phyloP scores from a whole-genome alignment of 2,113 vertebrate genomes.

The Osmerus mordax region DNA sequence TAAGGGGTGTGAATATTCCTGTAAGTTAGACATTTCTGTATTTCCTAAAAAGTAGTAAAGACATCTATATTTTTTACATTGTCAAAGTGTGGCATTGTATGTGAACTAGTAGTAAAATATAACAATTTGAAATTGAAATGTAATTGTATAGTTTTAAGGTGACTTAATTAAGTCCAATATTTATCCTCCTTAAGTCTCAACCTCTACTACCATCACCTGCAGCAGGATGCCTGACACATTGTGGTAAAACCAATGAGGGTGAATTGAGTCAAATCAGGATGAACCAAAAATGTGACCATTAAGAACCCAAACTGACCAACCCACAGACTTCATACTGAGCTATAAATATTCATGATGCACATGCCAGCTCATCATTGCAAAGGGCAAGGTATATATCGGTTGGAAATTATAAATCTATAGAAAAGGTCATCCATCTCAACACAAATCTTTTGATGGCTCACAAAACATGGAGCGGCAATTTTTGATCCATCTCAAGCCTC shows the following conservation, averaged over 20 bases:
- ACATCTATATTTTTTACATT: slow-evolving; percentile 7
- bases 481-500: neutral
- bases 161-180: no score
- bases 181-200: no score
- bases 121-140: no score
- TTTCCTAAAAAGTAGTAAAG: neutral
- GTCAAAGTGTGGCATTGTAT: no score
- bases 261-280: no score
- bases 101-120: no score
- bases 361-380: slow-evolving; percentile 61
- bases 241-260: neutral
- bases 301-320: slow-evolving; percentile 42
- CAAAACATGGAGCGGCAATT: slow-evolving; percentile 29
- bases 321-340: slow-evolving; percentile 34
- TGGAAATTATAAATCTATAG: slow-evolving; percentile 70
- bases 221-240: slow-evolving; percentile 4
- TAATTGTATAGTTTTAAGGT: no score
- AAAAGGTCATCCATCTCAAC: slow-evolving; percentile 69
- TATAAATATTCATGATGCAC: slow-evolving; percentile 64
- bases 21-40: no score
- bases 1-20: no score
- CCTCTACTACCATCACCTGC: no score
- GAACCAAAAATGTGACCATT: neutral
- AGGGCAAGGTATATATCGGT: slow-evolving; percentile 69
- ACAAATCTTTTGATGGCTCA: slow-evolving; percentile 65